Conservation (phyloP, 35 echinoderm and acorn worm genomes). For the Diadema setosum region DNA sequence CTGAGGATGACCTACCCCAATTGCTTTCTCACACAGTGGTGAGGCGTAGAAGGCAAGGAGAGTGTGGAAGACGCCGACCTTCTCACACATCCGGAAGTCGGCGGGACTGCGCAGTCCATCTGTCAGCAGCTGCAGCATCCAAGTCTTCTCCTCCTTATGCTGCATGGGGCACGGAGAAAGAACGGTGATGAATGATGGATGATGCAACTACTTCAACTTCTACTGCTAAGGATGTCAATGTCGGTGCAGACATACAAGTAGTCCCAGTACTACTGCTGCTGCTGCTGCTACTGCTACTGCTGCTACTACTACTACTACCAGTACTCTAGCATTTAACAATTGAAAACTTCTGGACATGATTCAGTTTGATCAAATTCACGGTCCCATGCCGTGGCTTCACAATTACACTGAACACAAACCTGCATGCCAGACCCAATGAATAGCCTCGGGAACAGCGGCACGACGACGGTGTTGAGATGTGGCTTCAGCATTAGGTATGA, state of each 20-base stretch:
- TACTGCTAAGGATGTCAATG: neutral
- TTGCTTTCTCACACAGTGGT: neutral
- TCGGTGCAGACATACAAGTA: neutral
- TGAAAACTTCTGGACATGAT: neutral
- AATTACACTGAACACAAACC: constrained; percentile 8
- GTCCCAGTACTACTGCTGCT: neutral
- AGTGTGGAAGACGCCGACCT: constrained; percentile 60
- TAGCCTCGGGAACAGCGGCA: constrained; percentile 67
- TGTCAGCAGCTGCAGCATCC: constrained; percentile 59
- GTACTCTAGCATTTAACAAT: too few species aligned
- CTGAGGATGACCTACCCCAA: neutral
- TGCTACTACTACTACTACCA: too few species aligned
- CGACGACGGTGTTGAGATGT: constrained; percentile 33
- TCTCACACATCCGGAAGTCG: constrained; percentile 74
- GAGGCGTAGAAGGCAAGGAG: constrained; percentile 65
- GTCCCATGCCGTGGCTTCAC: neutral
- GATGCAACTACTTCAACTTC: neutral
- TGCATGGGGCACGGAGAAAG: neutral
- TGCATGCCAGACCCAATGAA: constrained; percentile 55
- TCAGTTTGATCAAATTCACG: neutral
- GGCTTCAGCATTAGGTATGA: constrained; percentile 76
- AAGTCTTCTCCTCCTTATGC: constrained; percentile 61
- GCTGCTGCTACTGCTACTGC: too few species aligned
- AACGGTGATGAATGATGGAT: neutral
- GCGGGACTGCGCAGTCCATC: constrained; percentile 55